Base-by-base conservation (phyloP, 2,888 invertebrate species). In the Cyrtodaria siliqua region DNA sequence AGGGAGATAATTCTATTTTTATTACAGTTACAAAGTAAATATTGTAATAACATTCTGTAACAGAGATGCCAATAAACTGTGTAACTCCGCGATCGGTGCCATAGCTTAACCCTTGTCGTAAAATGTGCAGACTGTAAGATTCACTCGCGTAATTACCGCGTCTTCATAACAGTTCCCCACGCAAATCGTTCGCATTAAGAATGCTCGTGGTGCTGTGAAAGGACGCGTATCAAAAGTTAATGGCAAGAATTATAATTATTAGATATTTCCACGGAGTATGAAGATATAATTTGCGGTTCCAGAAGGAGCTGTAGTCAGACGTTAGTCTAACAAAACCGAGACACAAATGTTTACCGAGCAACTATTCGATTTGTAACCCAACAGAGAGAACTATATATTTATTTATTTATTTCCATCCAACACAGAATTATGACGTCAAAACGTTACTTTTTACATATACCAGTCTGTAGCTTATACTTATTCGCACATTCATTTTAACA, bases 231-330 rank as follows among this genome's bases (percentile, higher is more conserved):
- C 53, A 53, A 53, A 53, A 26, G 53, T 29, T 56, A 18, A 56
- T 33, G 38, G 56, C 38, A 18, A 16, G 16, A 23, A 38, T 56
- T 56, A 56, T 60, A 44, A 60, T 60, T 60, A 60, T 60, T 23
- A 26, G 44, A 47, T 14, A 44, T 42, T 29, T 60, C 60, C 60
- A 20, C 18, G 23, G 56, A 33, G 20, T 56, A 38, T 18, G 52
- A 20, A 20, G 8, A 24, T 24, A 52, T 52, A 20, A 52, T 52
- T 52, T 52, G 52, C 4, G 20, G 20, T 26, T 26, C 26, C 52
- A 24, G 52, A 20, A 33, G 6, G 4, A 26, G 8, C 4, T 20
- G 52, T 16, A 6, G 24, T 47, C 20, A 47, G 60, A 60, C 47
- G 9, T 44, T 47, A 2, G 60, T 60, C 60, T 60, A 18, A 20